phyloP scores from a whole-genome alignment of 2,113 vertebrate species.

The Pterocles orientalis region DNA sequence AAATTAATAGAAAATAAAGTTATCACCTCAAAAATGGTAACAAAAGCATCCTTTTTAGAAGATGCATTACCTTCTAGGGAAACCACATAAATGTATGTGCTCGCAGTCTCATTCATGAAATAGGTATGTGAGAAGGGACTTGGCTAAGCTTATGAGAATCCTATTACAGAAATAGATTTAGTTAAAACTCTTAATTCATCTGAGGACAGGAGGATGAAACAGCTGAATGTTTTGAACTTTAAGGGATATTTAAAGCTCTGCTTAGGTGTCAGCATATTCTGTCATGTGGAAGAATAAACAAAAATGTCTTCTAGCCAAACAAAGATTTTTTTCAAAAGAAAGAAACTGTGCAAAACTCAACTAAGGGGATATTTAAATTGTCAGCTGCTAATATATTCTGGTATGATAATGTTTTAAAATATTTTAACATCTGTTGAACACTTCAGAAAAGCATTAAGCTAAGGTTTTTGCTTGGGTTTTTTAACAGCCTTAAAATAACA shows the following conservation, averaged over 20 bases:
- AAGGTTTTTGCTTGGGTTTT: background rate
- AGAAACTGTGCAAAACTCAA: background rate
- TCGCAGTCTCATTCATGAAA: background rate
- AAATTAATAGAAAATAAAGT: background rate
- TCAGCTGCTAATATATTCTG: background rate
- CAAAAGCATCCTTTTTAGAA: background rate
- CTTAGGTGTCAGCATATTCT: background rate
- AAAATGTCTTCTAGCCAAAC: background rate
- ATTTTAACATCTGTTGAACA: background rate
- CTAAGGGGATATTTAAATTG: background rate
- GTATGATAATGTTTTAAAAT: background rate
- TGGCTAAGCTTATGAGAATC: background rate
- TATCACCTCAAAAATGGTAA: background rate
- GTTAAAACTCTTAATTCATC: slow-evolving; percentile 11
- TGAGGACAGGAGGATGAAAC: background rate
- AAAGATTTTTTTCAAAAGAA: slow-evolving; percentile 7
- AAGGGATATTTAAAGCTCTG: background rate
- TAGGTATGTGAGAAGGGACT: background rate
- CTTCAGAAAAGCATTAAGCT: background rate
- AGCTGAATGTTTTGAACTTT: background rate
- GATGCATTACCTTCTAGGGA: background rate
- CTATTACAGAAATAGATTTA: background rate
- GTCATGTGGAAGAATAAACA: background rate
- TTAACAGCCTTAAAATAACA: background rate
- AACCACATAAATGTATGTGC: background rate